Conservation (phyloP, 2,888 invertebrate genomes). For the Phytoseiulus persimilis region DNA sequence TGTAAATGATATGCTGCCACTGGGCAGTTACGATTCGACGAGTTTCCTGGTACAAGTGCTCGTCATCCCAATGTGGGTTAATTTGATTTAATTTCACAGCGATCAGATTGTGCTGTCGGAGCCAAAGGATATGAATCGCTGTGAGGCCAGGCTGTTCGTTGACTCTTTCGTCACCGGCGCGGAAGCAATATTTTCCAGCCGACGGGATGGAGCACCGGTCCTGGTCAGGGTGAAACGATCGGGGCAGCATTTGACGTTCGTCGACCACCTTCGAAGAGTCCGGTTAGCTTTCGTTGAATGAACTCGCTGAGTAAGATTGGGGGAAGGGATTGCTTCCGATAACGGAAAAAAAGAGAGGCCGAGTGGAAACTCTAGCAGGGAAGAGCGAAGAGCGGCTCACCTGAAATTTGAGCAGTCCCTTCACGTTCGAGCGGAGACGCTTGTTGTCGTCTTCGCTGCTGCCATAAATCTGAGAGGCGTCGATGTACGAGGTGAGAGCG, state of each 20-base stretch:
- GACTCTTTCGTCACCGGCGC: constrained; percentile 45
- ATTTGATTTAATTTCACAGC: constrained; percentile 43
- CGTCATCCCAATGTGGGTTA: constrained; percentile 50
- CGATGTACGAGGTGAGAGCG: constrained; percentile 82
- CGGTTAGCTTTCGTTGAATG: too few species aligned
- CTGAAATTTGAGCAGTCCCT: constrained; percentile 21
- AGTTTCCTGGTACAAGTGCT: constrained; percentile 50
- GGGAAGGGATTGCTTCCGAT: too few species aligned
- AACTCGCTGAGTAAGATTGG: too few species aligned
- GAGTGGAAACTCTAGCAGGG: not conserved
- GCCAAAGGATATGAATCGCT: constrained; percentile 44
- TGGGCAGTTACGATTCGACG: constrained; percentile 51
- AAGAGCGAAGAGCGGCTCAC: not conserved
- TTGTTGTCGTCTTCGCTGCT: constrained; percentile 45
- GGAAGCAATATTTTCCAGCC: constrained; percentile 45
- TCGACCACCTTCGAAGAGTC: constrained; percentile 43
- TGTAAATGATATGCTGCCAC: constrained; percentile 53
- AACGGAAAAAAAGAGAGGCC: not conserved
- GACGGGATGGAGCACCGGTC: constrained; percentile 46
- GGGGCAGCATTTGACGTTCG: constrained; percentile 46
- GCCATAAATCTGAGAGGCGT: constrained; percentile 78
- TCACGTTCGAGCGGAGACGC: constrained; percentile 40
- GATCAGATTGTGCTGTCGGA: constrained; percentile 45
- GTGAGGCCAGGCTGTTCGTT: constrained; percentile 46
- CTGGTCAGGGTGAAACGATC: constrained; percentile 45